Base-by-base conservation (phyloP, 2,797 vertebrate species). In the Lagocephalus sceleratus region DNA sequence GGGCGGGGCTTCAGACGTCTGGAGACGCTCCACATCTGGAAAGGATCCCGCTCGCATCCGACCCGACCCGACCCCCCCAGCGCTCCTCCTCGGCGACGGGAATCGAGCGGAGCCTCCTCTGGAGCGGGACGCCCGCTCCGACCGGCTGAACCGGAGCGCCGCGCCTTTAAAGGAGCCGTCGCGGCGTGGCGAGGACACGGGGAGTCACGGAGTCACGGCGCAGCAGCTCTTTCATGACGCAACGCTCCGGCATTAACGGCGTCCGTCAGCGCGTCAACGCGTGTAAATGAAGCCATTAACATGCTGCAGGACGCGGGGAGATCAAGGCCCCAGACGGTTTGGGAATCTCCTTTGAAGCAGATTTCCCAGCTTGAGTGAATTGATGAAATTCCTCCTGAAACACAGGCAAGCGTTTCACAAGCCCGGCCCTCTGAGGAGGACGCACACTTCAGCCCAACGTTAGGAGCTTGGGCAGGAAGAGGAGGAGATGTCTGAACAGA, bases 1-100 rank as follows among this genome's bases (percentile, higher is more conserved):
- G 88, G 91, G 90, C 89, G 89, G 86, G 88, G 90, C 90, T 82
- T 90, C 90, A 89, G 90, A 90, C 90, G 14, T 12, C 6, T 12
- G 14, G 84, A 91, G 92, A 91, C 90, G 83, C 68, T 89, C 87
- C 91, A 87, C 92, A 92, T 95, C 95, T 98, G 95, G 94, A 94
- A 97, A 93, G 92, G 93, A 95, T 97, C 96, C 94, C 80, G 85
- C 83, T 88, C 90, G 77, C 85, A 93, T 97, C 85, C 94, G 94
- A 94, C 91, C 89, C 95, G 95, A 97, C 94, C 94, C 87, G 91
- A 94, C 96, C 92, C 91, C 90, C 89, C 88, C 93, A 65, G 66
- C 54, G 69, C 78, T 71, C 94, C 89, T 89, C 39, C 5, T 10
- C 32, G n/a, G n/a, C n/a, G n/a, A n/a, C n/a, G n/a, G n/a, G n/a